Base-by-base conservation (phyloP, 1,140 invertebrate genomes). In the Lepidurus apus region DNA sequence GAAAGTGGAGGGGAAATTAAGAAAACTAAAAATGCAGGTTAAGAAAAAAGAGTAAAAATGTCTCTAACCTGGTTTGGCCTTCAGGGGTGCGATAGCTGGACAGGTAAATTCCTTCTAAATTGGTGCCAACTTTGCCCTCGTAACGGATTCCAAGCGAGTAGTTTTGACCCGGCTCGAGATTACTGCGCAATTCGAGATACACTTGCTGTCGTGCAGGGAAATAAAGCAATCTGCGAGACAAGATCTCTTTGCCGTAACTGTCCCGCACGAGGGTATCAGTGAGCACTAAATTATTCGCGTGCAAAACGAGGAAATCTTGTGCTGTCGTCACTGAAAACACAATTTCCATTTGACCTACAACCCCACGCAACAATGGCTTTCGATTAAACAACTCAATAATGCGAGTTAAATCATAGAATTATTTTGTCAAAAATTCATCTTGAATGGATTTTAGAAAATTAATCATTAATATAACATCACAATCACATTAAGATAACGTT, bases 31-130 rank as follows among this genome's bases (percentile, higher is more conserved):
- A 13, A 21, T 21, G 1, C 17, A 65, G 53, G 5, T 21, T 17
- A 65, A 65, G 53, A 65, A 17, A 65, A 11, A 7, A 21, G 9
- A 0, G 17, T 65, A 65, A 13, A 65, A n/a, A n/a, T 11, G 13
- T 13, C 1, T 83, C 88, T 86, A 96, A 96, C 95, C 92, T 93
- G 85, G 90, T 91, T 82, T 93, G 89, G 74, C 92, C 92, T 81
- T 90, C 88, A 45, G 87, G 86, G 79, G 88, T 91, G 74, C 90
- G 89, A 82, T 97, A 97, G 81, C 92, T 93, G 81, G 95, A 94
- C 24, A 96, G 87, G 86, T 98, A 98, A 87, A 98, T 97, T 1
- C 96, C 97, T 84, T 94, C 91, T 79, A 96, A 89, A 82, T 93
- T 91, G 74, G 89, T 90, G 80, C 90, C 91, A 74, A 98, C 86